Conservation (phyloP, 1,140 invertebrate species). For the Aphelinus certus region DNA sequence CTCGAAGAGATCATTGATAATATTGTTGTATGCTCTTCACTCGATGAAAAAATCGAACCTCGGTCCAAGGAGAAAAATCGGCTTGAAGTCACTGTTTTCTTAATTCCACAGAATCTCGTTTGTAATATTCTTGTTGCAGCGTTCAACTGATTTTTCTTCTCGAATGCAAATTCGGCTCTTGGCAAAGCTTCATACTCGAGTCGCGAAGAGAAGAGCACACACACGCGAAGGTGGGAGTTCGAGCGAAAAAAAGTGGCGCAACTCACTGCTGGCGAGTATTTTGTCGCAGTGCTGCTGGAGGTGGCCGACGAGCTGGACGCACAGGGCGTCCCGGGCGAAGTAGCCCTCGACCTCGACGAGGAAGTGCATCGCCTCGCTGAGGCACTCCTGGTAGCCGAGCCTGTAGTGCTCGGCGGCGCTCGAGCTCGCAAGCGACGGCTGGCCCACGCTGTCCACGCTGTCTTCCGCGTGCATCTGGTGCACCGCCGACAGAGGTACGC, state of each 20-base stretch:
- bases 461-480: constrained; percentile 60
- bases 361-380: constrained; percentile 88
- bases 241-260: not conserved
- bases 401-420: constrained; percentile 73
- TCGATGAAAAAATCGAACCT: no score
- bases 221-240: not conserved
- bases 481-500: constrained; percentile 48
- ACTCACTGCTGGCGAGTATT: constrained; percentile 68
- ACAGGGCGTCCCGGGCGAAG: constrained; percentile 81
- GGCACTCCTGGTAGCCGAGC: constrained; percentile 87
- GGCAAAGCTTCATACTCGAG: not conserved
- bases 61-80: no score
- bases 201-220: not conserved
- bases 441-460: constrained; percentile 56
- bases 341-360: constrained; percentile 87
- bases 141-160: no score
- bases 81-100: no score
- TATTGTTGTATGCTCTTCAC: no score
- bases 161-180: no score
- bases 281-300: constrained; percentile 85
- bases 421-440: constrained; percentile 39
- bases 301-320: constrained; percentile 83
- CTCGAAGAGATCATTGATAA: no score
- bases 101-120: no score
- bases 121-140: no score